Conservation (phyloP, 2,113 vertebrate species). For the Microtus pennsylvanicus region DNA sequence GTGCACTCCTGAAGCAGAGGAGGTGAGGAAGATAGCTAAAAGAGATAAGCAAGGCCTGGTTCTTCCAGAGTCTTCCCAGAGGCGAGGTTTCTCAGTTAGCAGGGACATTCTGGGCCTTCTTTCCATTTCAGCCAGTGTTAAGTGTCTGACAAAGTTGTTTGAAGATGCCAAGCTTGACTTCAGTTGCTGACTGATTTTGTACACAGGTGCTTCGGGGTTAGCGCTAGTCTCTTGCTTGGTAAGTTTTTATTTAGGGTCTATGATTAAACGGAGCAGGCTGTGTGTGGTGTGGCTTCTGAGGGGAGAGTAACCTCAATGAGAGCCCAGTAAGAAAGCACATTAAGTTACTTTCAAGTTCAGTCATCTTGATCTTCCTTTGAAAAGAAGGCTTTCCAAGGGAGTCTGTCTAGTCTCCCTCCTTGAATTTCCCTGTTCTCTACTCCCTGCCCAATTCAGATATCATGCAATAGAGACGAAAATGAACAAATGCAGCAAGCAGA, state of each 20-base stretch:
- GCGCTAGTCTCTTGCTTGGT: neutral
- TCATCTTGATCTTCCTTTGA: constrained; percentile 35
- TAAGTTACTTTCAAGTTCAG: constrained; percentile 41
- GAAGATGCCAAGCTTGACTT: constrained; percentile 46
- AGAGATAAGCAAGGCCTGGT: neutral
- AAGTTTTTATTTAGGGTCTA: constrained; percentile 9
- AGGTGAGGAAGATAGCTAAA: constrained; percentile 88
- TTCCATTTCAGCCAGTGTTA: neutral
- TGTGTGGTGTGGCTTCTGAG: neutral
- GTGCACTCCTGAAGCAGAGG: constrained; percentile 89
- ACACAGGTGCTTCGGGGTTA: neutral
- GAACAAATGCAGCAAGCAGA: constrained; percentile 28
- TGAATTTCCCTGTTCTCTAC: constrained; percentile 4
- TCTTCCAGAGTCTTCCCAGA: constrained; percentile 11
- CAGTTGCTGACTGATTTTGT: constrained; percentile 10
- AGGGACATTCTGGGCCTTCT: neutral
- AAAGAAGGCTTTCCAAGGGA: constrained; percentile 43
- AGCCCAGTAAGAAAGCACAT: constrained; percentile 17
- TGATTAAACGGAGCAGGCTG: neutral
- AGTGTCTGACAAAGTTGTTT: constrained; percentile 7
- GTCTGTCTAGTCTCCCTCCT: neutral
- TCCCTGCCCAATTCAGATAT: constrained; percentile 29
- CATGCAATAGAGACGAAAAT: constrained; percentile 34
- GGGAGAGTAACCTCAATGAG: constrained; percentile 43
- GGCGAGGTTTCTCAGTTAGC: neutral